Base-by-base conservation (phyloP, 2,888 invertebrate species). In the Chrysomela aeneicollis region DNA sequence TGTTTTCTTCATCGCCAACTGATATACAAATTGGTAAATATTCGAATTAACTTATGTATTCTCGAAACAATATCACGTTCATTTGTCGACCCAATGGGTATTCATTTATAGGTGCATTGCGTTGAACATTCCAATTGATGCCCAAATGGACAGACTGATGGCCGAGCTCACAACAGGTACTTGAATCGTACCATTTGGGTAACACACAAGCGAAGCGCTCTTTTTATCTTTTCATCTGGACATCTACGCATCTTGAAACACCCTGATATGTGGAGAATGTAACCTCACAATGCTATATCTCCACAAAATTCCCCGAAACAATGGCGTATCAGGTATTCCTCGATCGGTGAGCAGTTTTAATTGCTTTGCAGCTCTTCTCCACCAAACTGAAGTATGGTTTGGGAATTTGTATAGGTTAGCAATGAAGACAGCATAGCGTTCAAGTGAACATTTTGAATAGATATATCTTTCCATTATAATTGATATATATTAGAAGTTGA, bases 341-440 rank as follows among this genome's bases (percentile, higher is more conserved):
- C 61, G 68, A 70, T 71, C 69, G 66, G 68, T 65, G 67, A 71
- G 70, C 71, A 67, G 71, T 73, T 73, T 73, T 73, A 73, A 73
- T 73, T 73, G 67, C 66, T 66, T 59, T 37, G 58, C 66, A 63
- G 61, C 66, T 66, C 67, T 66, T 6, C 26, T 26, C 26, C 26
- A 26, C 26, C 6, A 26, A 5, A 6, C 4, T 26, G 4, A 26
- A 26, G 6, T 26, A 6, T 26, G 26, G 4, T 26, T 3, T 26
- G 26, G 26, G 26, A 26, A 26, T 26, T 26, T 26, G 26, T 26
- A 26, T 5, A 5, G 26, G 3, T 3, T 26, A 5, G 4, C 26
- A 26, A 26, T 5, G 6, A 26, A 26, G 26, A n/a, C n/a, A n/a
- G n/a, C n/a, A n/a, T n/a, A n/a, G n/a, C n/a, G n/a, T n/a, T n/a